phyloP scores from a whole-genome alignment of 2,888 invertebrate genomes.

The Parnassius orleans region DNA sequence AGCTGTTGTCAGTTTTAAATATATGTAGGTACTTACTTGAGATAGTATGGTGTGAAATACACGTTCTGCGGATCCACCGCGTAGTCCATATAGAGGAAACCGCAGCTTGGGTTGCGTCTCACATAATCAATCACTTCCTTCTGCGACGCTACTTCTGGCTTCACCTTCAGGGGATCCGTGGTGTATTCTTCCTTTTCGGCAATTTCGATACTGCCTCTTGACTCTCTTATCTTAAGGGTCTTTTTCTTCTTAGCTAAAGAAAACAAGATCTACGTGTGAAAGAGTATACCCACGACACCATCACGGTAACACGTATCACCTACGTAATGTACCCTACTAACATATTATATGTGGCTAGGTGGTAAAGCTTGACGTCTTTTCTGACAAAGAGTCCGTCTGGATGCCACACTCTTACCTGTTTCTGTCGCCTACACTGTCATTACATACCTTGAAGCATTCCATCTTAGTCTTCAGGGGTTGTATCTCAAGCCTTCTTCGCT shows the following conservation, averaged over 20 bases:
- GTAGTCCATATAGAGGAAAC: constrained; percentile 89
- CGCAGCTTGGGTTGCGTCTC: constrained; percentile 76
- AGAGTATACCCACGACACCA: no score
- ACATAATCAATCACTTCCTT: constrained; percentile 74
- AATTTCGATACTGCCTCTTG: constrained; percentile 31
- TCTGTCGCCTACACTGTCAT: no score
- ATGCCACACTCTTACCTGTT: no score
- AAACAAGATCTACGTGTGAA: neutral
- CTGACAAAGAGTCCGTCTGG: no score
- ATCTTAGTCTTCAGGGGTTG: no score
- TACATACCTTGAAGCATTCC: no score
- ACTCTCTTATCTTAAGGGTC: constrained; percentile 48
- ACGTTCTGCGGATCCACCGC: constrained; percentile 87
- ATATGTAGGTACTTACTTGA: constrained; percentile 74
- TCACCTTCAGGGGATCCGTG: constrained; percentile 62
- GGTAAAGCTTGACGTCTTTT: no score
- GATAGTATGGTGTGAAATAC: constrained; percentile 87
- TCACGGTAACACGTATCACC: no score
- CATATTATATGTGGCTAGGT: no score
- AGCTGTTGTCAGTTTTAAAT: no score
- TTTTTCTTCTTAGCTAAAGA: constrained; percentile 46
- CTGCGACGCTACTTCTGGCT: constrained; percentile 68
- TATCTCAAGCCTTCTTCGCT: no score
- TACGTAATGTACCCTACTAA: no score
- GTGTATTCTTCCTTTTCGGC: constrained; percentile 35